Evolutionary conservation across 2,113 vertebrate species (phyloP), one percentile per base, ranked within the genome.

Genomic region (Strix aluco): DNA sequence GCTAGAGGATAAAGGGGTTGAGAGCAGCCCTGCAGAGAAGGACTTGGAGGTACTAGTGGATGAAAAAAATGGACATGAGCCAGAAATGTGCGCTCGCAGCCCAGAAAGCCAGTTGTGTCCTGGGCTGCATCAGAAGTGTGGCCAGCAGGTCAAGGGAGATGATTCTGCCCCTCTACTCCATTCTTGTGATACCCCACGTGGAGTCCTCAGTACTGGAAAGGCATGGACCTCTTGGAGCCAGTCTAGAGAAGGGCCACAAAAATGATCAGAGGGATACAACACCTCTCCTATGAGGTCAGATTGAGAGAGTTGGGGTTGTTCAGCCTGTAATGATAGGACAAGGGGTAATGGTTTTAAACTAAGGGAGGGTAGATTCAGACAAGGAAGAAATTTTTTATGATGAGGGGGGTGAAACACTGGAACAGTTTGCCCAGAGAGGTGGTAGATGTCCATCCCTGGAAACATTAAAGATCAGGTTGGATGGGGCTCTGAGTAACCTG

Each of bases 41-140:
- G 59, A 59, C 14, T 34, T 75, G 51, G 16, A 15, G 3, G 2
- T 38, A 42, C 6, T 42, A 12, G 47, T 81, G n/a, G 9, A 62
- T 81, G 12, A 52, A 51, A 47, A 55, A 61, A 2, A 4, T 34
- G 27, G 18, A 52, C 21, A 22, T 15, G 13, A 80, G 9, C 8
- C 2, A 10, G 8, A n/a, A 40, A 34, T 17, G 3, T 51, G 25
- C 1, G 0, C 32, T 40, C 3, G 1, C 32, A 51, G 21, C 27
- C 40, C 27, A 16, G n/a, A 71, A 70, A 36, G 7, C 7, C 54
- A 59, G 3, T 5, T 47, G 46, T 47, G 19, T 47, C 18, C 29
- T 29, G 27, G 47, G 29, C 40, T 30, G 58, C 47, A 38, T 18
- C 21, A 46, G 47, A 26, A 46, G 22, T 0, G 0, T 47, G 57